phyloP scores from a whole-genome alignment of 2,888 invertebrate species.

The Tachina fera region DNA sequence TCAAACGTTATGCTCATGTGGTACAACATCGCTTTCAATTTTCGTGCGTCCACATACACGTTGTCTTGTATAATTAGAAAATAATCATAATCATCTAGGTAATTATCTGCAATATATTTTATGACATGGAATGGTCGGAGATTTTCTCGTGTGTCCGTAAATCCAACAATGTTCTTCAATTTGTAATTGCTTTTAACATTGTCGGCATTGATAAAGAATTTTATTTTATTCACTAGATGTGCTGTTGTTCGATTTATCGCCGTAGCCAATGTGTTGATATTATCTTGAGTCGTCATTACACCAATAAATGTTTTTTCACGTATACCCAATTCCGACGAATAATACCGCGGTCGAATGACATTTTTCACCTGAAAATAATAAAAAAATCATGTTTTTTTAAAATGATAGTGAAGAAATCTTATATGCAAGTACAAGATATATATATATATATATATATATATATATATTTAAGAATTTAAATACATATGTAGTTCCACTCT shows the following conservation, averaged over 20 bases:
- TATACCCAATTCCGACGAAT: slow-evolving; percentile 97
- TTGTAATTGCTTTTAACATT: slow-evolving; percentile 84
- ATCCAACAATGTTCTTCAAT: slow-evolving; percentile 91
- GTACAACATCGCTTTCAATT: slow-evolving; percentile 88
- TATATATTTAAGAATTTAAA: no score
- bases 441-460: no score
- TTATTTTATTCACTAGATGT: slow-evolving; percentile 91
- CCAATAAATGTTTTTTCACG: slow-evolving; percentile 94
- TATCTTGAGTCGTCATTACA: slow-evolving; percentile 90
- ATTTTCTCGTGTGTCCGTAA: slow-evolving; percentile 90
- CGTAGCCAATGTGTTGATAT: slow-evolving; percentile 88
- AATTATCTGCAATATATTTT: slow-evolving; percentile 95
- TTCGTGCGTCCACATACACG: slow-evolving; percentile 92
- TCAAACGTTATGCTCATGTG: slow-evolving; percentile 93
- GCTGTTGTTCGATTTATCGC: slow-evolving; percentile 95
- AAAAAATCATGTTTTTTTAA: not conserved
- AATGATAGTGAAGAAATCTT: no score
- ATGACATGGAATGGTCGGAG: slow-evolving; percentile 93
- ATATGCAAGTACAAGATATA: no score
- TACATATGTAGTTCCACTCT: no score
- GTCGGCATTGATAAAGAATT: slow-evolving; percentile 89
- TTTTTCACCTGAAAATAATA: slow-evolving; percentile 83
- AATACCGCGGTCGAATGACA: slow-evolving; percentile 94
- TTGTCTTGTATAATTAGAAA: slow-evolving; percentile 94
- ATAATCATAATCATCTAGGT: slow-evolving; percentile 95